Conservation (phyloP, 2,797 vertebrate species). For the Notolabrus celidotus region DNA sequence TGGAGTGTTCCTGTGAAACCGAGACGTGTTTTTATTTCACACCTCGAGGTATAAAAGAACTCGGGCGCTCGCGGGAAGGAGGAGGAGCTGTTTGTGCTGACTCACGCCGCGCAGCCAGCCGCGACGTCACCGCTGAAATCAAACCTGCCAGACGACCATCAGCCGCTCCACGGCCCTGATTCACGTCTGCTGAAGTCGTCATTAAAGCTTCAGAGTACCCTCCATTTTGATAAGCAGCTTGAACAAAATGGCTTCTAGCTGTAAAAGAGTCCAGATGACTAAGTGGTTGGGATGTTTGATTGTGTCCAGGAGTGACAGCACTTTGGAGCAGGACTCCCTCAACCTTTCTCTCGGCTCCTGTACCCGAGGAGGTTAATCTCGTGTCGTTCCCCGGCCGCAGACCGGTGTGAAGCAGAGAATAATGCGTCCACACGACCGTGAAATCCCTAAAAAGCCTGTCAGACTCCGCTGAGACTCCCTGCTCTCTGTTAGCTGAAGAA, state of each 20-base stretch:
- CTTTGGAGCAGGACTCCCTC: background rate
- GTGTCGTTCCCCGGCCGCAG: slow-evolving; percentile 7
- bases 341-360: slow-evolving; percentile 1
- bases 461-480: slow-evolving; percentile 2
- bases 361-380: slow-evolving; percentile 5
- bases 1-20: background rate
- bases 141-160: background rate
- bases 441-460: slow-evolving; percentile 7
- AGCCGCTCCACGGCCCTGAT: background rate
- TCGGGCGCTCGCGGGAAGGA: background rate
- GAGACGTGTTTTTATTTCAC: slow-evolving; percentile 22
- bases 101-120: background rate
- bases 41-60: background rate
- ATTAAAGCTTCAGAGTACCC: background rate
- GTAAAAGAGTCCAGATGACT: background rate
- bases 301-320: slow-evolving; percentile 2
- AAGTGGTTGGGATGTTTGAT: background rate
- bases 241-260: slow-evolving; percentile 21
- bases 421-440: background rate
- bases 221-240: slow-evolving; percentile 19
- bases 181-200: background rate
- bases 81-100: slow-evolving; percentile 8
- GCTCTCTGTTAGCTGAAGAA: background rate
- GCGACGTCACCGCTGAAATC: slow-evolving; percentile 12
- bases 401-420: slow-evolving; percentile 1